A percentile compares a stretch with the other conserved stretches of the same genome.
phyloP scores from a whole-genome alignment of 2,113 vertebrate genomes.

The Enhydra lutris region DNA sequence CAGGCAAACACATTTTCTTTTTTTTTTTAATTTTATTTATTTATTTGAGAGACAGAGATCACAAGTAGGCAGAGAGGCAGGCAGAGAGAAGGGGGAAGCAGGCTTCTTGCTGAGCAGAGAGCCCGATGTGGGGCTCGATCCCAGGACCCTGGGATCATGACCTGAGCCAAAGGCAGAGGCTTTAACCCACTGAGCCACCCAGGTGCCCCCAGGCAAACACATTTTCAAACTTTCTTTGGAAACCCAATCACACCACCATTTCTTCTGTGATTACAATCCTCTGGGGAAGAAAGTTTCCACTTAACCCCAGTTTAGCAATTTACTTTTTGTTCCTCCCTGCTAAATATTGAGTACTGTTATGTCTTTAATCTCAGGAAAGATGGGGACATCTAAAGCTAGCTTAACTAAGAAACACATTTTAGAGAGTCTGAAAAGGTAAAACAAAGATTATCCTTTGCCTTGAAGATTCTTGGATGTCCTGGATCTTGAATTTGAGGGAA shows the following conservation, averaged over 20 bases:
- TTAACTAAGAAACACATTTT: neutral
- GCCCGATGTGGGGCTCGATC: no score
- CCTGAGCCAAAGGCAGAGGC: no score
- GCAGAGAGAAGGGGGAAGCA: no score
- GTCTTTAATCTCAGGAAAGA: neutral
- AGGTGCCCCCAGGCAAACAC: neutral
- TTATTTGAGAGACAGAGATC: no score
- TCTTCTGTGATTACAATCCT: neutral
- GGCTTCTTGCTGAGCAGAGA: no score
- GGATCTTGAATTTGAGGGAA: neutral
- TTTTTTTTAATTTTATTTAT: no score
- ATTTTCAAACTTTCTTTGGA: constrained; percentile 41
- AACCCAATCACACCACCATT: constrained; percentile 1
- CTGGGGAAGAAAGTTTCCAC: neutral
- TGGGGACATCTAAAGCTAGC: neutral
- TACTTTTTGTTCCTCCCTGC: neutral
- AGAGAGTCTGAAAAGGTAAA: constrained; percentile 15
- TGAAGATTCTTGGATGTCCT: neutral
- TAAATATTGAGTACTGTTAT: neutral
- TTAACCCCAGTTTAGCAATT: neutral
- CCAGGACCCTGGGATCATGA: no score
- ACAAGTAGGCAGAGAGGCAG: no score
- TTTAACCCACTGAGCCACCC: no score
- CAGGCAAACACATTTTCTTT: constrained; percentile 11
- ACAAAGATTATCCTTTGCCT: neutral